Conservation (phyloP, 2,888 invertebrate species). For the Brachylomia viminalis region DNA sequence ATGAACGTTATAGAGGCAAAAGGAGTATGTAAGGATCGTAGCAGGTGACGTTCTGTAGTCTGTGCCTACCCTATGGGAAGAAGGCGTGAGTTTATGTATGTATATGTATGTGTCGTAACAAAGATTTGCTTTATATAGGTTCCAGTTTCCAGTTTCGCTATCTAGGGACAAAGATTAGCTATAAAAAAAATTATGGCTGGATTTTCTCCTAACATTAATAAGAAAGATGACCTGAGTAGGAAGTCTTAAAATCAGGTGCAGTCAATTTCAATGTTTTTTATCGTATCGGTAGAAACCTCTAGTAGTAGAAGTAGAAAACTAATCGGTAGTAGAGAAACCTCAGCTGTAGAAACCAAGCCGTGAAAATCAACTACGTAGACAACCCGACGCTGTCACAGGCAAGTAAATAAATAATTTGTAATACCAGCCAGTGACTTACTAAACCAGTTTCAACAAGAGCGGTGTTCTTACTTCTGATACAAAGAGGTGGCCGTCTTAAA, state of each 20-base stretch:
- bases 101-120: too few relatives aligned
- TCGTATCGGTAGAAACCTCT: neutral
- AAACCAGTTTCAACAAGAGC: conserved; percentile 50
- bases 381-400: conserved; percentile 41
- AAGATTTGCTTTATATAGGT: neutral
- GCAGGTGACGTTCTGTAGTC: too few relatives aligned
- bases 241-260: neutral
- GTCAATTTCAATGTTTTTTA: neutral
- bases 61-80: too few relatives aligned
- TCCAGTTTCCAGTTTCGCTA: neutral
- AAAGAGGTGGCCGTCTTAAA: conserved; percentile 50
- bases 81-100: too few relatives aligned
- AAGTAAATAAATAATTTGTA: conserved; percentile 48
- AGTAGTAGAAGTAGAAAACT: neutral
- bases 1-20: too few relatives aligned
- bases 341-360: conserved; percentile 1
- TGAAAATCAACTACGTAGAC: conserved; percentile 32
- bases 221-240: neutral
- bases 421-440: conserved; percentile 40
- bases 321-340: neutral
- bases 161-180: neutral
- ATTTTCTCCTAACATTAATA: neutral
- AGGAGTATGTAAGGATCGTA: too few relatives aligned
- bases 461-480: conserved; percentile 43
- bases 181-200: neutral